phyloP scores from a whole-genome alignment of 2,113 vertebrate species.

The Bufo gargarizans region DNA sequence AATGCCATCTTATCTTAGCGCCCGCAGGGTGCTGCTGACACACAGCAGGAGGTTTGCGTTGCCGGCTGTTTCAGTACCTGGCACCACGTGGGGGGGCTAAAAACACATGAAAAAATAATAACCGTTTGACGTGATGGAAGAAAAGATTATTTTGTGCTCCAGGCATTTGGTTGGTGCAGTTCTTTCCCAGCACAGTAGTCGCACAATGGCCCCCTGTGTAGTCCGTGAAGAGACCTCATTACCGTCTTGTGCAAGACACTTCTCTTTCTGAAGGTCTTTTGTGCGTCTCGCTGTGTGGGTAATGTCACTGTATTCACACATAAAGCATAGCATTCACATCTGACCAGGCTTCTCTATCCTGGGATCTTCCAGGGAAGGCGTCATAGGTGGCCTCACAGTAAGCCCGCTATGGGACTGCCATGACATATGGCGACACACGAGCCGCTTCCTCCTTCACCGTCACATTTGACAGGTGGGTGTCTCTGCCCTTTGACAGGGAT shows the following conservation, averaged over 20 bases:
- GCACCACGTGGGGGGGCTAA: background rate
- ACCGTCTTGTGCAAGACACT: constrained; percentile 2
- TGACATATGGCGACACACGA: too few species aligned
- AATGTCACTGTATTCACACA: background rate
- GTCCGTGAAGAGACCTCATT: constrained; percentile 11
- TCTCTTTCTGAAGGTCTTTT: constrained; percentile 34
- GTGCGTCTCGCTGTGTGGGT: background rate
- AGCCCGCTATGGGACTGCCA: background rate
- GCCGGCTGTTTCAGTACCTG: background rate
- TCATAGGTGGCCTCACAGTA: background rate
- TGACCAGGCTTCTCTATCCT: background rate
- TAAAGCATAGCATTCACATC: background rate
- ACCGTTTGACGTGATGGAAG: background rate
- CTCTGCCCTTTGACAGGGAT: too few species aligned
- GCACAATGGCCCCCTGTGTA: constrained; percentile 45
- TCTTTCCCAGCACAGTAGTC: background rate
- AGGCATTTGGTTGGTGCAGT: background rate
- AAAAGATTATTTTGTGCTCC: background rate
- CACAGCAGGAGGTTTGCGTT: background rate
- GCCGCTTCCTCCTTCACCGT: too few species aligned
- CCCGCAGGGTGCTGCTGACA: too few species aligned
- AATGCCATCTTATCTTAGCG: too few species aligned
- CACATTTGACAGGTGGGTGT: too few species aligned
- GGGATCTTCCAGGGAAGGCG: background rate
- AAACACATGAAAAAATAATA: background rate